Evolutionary conservation across 2,888 invertebrate genomes (phyloP), one percentile per base, ranked within the genome.

Genomic region (Xylocampa areola): DNA sequence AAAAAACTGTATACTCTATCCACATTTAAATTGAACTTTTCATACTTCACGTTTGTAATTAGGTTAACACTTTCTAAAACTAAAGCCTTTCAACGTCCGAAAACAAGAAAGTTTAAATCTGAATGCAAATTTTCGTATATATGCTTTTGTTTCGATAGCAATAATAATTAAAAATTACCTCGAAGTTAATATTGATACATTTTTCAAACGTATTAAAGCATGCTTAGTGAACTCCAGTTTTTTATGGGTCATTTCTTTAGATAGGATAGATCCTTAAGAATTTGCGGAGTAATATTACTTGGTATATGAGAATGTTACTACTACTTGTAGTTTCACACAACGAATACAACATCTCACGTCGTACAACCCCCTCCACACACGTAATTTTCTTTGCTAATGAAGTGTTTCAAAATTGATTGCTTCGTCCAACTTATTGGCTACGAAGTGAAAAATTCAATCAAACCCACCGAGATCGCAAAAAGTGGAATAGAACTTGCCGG

Each of bases 401-500:
- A 48, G 43, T 65, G 35, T 51, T 58, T 30, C 57, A 50, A 21
- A 64, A 57, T 72, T 37, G 63, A 62, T 68, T 68, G 62, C 43
- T 68, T 51, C 64, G 48, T 30, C 69, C 37, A 48, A 55, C 45
- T 49, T 65, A 66, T 68, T 55, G 48, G 51, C 41, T 45, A 25
- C 67, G 58, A 66, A 76, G 69, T 75, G 67, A 71, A 72, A 73
- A 70, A 76, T 80, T 77, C 76, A 79, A 84, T 83, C 77, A 84
- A 82, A 80, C 76, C 73, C 72, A 58, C 69, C 68, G 73, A 57
- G 62, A 61, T 66, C 51, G 74, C 77, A 87, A 86, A 87, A 87
- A 86, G 71, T 76, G 62, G 69, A 72, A 82, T 79, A 68, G 77
- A 79, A 74, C 71, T 80, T 73, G 73, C 67, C 75, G 77, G 80